A percentile compares a stretch with the other conserved stretches of the same genome.
Evolutionary conservation across 2,113 vertebrate genomes (phyloP).

Genomic region (Procavia capensis): DNA sequence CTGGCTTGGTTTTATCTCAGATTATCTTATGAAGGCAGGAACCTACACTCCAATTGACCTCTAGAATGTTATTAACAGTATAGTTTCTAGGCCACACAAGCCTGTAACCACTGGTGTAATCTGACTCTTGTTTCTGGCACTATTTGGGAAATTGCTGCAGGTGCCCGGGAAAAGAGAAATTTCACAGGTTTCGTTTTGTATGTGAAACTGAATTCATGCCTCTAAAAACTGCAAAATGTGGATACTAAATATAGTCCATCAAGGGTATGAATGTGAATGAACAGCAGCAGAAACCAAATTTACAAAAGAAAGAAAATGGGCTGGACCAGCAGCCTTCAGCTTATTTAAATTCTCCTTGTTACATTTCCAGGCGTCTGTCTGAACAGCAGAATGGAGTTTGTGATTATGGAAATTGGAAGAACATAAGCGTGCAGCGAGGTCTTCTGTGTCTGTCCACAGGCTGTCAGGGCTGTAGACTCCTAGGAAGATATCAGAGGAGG

Average conservation of each 20-base stretch:
- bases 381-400: constrained; percentile 73
- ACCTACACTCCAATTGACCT: neutral
- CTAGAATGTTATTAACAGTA: neutral
- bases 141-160: constrained; percentile 61
- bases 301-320: constrained; percentile 60
- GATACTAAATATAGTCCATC: constrained; percentile 54
- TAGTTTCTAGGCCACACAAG: constrained; percentile 35
- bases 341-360: constrained; percentile 66
- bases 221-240: constrained; percentile 53
- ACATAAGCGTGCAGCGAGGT: constrained; percentile 15
- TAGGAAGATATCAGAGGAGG: neutral
- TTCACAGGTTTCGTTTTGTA: constrained; percentile 60
- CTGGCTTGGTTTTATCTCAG: constrained; percentile 40
- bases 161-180: constrained; percentile 61
- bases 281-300: constrained; percentile 55
- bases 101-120: constrained; percentile 25
- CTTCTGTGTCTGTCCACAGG: constrained; percentile 67
- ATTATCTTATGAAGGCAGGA: constrained; percentile 49
- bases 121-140: constrained; percentile 59
- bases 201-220: constrained; percentile 66
- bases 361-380: constrained; percentile 43
- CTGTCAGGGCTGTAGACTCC: constrained; percentile 57
- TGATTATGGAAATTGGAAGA: constrained; percentile 69
- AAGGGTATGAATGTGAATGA: constrained; percentile 71
- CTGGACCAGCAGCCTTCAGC: constrained; percentile 49